Evolutionary conservation across 2,797 vertebrate species (phyloP).

Genomic region (Heteromormyrus szaboi): DNA sequence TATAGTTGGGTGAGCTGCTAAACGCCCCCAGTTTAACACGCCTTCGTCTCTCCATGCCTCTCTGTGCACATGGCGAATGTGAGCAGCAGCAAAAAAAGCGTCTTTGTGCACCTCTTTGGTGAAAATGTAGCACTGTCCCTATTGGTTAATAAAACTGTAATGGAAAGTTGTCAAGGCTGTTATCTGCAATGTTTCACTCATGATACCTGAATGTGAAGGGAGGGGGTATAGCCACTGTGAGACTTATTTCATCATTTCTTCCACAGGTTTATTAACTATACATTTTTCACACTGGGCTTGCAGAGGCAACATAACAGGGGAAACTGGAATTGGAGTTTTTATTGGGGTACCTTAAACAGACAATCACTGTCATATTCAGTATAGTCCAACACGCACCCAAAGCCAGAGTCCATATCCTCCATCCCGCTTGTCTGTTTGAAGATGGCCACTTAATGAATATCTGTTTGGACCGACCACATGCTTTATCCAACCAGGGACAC

Average conservation of each 20-base stretch:
- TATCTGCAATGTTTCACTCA: background rate
- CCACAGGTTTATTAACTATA: background rate
- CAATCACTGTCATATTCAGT: background rate
- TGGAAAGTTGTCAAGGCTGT: background rate
- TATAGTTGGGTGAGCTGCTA: background rate
- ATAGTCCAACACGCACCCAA: background rate
- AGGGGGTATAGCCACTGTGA: background rate
- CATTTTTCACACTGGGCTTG: background rate
- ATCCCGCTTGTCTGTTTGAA: background rate
- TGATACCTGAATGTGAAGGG: background rate
- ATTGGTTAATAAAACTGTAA: constrained; percentile 17
- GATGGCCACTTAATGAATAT: background rate
- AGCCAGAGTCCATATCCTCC: background rate
- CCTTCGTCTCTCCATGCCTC: background rate
- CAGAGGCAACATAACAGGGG: background rate
- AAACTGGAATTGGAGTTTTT: background rate
- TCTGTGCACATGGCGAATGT: background rate
- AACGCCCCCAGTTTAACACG: background rate
- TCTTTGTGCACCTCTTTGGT: constrained; percentile 19
- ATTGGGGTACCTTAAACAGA: background rate
- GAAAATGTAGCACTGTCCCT: constrained; percentile 14
- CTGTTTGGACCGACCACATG: background rate
- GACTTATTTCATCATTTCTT: background rate
- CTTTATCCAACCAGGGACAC: background rate
- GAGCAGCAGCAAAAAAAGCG: background rate